phyloP scores from a whole-genome alignment of 2,888 invertebrate genomes.

The Choreutis nemorana region DNA sequence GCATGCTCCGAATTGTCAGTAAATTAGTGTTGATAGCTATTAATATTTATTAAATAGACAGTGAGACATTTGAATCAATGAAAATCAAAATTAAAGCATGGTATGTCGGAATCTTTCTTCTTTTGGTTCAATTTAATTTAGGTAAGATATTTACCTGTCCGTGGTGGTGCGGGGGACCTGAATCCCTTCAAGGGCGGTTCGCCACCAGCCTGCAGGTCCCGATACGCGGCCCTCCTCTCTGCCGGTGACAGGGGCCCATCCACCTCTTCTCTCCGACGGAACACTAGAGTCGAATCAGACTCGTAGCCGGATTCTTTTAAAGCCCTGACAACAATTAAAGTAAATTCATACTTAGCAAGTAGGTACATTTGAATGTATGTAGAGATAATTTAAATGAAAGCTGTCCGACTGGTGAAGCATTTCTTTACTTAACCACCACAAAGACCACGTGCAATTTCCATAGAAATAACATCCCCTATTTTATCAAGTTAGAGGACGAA shows the following conservation, averaged over 20 bases:
- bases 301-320: conserved; percentile 91
- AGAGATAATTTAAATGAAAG: too few relatives aligned
- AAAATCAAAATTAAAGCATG: conserved; percentile 7
- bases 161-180: conserved; percentile 83
- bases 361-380: neutral
- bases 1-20: conserved; percentile 4
- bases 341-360: neutral
- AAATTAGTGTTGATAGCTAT: conserved; percentile 6
- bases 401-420: too few relatives aligned
- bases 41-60: conserved; percentile 4
- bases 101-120: neutral
- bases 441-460: too few relatives aligned
- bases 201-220: conserved; percentile 90
- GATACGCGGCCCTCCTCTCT: conserved; percentile 87
- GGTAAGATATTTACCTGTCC: conserved; percentile 53
- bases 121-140: neutral
- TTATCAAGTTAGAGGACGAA: too few relatives aligned
- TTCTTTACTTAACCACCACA: neutral
- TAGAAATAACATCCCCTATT: too few relatives aligned
- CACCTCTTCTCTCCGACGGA: conserved; percentile 76
- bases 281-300: conserved; percentile 88
- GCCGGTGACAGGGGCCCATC: conserved; percentile 76
- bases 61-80: conserved; percentile 4
- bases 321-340: conserved; percentile 62
- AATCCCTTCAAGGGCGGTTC: conserved; percentile 94